phyloP scores from a whole-genome alignment of 2,797 vertebrate genomes.

The Clarias fuscus region DNA sequence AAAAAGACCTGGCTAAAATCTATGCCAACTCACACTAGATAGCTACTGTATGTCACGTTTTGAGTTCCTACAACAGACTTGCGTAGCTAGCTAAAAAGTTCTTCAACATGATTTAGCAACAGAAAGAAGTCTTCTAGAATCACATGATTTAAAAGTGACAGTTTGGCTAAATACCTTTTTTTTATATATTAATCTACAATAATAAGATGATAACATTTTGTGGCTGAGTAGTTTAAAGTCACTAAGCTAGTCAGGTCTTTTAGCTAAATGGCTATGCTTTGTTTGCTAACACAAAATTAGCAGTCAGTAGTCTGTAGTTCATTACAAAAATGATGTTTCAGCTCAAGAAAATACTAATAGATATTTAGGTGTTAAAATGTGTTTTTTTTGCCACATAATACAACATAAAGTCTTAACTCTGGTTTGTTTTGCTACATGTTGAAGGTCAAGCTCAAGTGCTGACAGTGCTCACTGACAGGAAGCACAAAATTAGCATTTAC shows the following conservation, averaged over 20 bases:
- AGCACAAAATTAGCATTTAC: background rate
- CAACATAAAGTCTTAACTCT: background rate
- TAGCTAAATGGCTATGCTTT: background rate
- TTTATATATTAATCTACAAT: background rate
- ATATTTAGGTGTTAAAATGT: background rate
- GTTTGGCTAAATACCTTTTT: background rate
- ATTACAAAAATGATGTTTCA: background rate
- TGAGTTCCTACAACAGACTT: background rate
- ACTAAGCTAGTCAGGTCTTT: background rate
- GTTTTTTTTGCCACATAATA: background rate
- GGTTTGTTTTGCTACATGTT: background rate
- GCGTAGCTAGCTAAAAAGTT: background rate
- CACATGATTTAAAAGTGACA: background rate
- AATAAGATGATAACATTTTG: background rate
- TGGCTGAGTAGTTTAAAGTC: no score
- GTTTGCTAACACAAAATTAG: background rate
- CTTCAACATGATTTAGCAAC: background rate
- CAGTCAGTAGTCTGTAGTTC: background rate
- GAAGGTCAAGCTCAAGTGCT: background rate
- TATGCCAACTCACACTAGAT: background rate
- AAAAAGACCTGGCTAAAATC: background rate
- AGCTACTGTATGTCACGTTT: background rate
- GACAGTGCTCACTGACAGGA: background rate
- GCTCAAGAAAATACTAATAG: background rate
- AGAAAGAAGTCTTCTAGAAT: background rate